Evolutionary conservation across 2,113 vertebrate genomes (phyloP), one percentile per base, ranked within the genome.

Genomic region (Phainopepla nitens): DNA sequence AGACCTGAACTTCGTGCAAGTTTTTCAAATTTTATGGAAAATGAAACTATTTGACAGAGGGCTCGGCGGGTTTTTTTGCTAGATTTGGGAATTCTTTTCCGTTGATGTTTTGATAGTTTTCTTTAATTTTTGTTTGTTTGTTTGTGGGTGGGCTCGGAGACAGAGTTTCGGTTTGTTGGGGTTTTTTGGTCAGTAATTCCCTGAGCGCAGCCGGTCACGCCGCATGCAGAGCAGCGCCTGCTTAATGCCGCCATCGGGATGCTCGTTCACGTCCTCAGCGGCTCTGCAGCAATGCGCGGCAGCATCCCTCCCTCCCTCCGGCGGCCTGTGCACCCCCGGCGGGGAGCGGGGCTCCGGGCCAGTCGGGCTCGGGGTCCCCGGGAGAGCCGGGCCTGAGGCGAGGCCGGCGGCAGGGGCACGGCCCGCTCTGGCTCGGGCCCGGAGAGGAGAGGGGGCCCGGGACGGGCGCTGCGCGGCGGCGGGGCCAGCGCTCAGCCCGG

Each of bases 61-160:
- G 1, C 11, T 54, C 7, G 4, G 17, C 1, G 15, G 1, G 4
- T 1, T 29, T 49, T 49, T 35, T 11, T 23, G 21, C 41, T 31
- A 31, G n/a, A 39, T 33, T 42, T 60, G 14, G 11, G 16, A 2
- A 3, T 13, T 51, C 25, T 13, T 56, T 75, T 42, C 42, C 14
- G 50, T 88, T 36, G 5, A 3, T 36, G 3, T 18, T 47, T 22
- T 23, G 29, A 10, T 17, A 17, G 2, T 16, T 8, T 36, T 33
- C 2, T 47, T 49, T 51, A 6, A 3, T 64, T 47, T 81, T 60
- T 62, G 2, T 47, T 72, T 62, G 2, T 47, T 72, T 76, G 15
- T 69, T 69, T 44, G 49, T 15, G 31, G 18, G 13, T 71, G 57
- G 13, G 10, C 8, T 71, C 16, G 3, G 5, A 31, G 13, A 23